Evolutionary conservation across 2,113 vertebrate genomes (phyloP), one percentile per base, ranked within the genome.

Genomic region (Vulpes lagopus): DNA sequence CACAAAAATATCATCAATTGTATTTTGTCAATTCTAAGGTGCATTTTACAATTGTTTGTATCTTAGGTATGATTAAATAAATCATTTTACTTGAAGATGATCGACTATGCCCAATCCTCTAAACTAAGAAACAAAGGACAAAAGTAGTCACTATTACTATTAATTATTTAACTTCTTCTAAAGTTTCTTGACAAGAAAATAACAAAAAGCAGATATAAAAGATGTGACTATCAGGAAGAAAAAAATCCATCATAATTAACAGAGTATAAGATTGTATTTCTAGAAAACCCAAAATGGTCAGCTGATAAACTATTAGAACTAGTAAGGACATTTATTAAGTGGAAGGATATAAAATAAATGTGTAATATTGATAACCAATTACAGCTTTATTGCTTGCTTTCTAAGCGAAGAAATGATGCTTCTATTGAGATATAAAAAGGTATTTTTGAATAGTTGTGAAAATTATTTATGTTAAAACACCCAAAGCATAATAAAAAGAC

Each of bases 301-400:
- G 19, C 25, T 60, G 65, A 74, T 81, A 57, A 95, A 65, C 23
- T 89, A 88, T 67, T 95, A 94, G 11, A 89, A 76, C 10, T 95
- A 30, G 15, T 78, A 73, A 79, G 27, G n/a, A 12, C 19, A 30
- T 57, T 30, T 27, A 53, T 67, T 71, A 80, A 88, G 38, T 49
- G 67, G 5, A 3, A 94, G 20, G 16, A 43, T 91, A 62, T 32
- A 89, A 95, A 87, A 80, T 14, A 81, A 92, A 59, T 71, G 65
- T 53, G 19, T 32, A 94, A 57, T 79, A 62, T 74, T 86, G 92
- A 84, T 87, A 73, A 86, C 49, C 80, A 83, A 69, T 85, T 62
- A 62, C 16, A 80, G 14, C 60, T 87, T 81, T 95, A 51, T 71
- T 90, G 35, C 14, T 76, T 85, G 17, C 5, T 76, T 57, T 90